Percentiles rank a stretch among this genome's conserved stretches.
These are phyloP conservation scores for Clamator glandarius DNA, from an alignment of 2,797 vertebrate species.

Conservation along the genomic window DNA sequence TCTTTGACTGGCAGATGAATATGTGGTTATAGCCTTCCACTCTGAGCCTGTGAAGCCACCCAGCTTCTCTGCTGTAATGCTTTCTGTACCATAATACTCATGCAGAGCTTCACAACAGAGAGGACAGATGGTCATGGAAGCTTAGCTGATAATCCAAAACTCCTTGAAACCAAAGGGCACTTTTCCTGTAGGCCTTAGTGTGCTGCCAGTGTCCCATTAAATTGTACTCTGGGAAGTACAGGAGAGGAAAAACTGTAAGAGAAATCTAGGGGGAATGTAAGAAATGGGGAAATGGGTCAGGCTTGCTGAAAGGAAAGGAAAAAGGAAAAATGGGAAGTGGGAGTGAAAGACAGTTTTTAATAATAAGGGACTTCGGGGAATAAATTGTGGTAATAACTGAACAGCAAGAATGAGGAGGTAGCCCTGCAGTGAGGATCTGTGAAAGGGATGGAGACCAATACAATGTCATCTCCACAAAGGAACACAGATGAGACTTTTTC, in stretches of 20 bases:
- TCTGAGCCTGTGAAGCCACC: constrained; percentile 20
- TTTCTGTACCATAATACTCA: constrained; percentile 21
- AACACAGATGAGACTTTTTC: constrained; percentile 17
- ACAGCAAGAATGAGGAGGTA: background rate
- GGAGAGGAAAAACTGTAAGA: background rate
- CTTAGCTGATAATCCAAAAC: constrained; percentile 29
- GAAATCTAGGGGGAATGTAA: background rate
- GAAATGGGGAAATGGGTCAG: background rate
- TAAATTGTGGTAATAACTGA: background rate
- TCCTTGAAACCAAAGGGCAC: constrained; percentile 2
- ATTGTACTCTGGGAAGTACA: background rate
- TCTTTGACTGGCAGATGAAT: constrained; percentile 51
- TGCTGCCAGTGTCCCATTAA: background rate
- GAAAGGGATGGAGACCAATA: background rate
- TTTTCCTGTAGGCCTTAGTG: background rate
- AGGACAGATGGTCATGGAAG: constrained; percentile 28
- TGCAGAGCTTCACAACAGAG: constrained; percentile 4
- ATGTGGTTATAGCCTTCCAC: background rate
- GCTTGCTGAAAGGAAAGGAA: background rate
- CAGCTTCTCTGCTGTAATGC: constrained; percentile 45
- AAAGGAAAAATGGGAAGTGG: background rate
- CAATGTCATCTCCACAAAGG: background rate
- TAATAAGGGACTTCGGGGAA: background rate
- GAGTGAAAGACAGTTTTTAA: background rate
- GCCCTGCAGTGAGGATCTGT: background rate